A percentile compares a stretch with the other conserved stretches of the same genome.
phyloP scores from a whole-genome alignment of 1,140 invertebrate species.

The Bombus balteatus region DNA sequence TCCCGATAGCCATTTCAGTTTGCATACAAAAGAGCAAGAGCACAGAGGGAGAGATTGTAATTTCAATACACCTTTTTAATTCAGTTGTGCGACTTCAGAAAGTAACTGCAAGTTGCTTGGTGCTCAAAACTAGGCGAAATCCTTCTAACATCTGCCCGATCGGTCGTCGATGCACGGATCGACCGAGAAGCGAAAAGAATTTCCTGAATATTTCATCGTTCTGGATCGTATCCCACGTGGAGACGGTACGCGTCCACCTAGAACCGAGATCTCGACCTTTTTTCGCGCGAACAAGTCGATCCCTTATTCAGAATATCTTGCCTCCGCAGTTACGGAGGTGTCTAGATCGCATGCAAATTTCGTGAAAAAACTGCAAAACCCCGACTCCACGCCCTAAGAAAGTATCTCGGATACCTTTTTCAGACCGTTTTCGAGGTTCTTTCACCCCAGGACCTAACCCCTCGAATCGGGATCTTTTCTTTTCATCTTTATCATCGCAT shows the following conservation, averaged over 20 bases:
- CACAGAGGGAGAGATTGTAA: too few relatives aligned
- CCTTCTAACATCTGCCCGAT: neutral
- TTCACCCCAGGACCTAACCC: neutral
- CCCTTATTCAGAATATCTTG: slow-evolving; percentile 15
- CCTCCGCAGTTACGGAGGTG: neutral
- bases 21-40: neutral
- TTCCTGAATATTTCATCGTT: slow-evolving; percentile 45
- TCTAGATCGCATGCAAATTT: slow-evolving; percentile 29
- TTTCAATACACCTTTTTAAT: too few relatives aligned
- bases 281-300: slow-evolving; percentile 1
- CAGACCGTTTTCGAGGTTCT: neutral
- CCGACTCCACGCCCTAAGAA: neutral
- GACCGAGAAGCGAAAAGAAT: neutral
- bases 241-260: neutral
- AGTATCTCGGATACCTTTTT: slow-evolving; percentile 9
- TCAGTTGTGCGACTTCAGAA: too few relatives aligned
- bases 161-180: neutral
- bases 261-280: neutral
- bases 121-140: too few relatives aligned
- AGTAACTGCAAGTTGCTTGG: too few relatives aligned
- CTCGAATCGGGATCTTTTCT: neutral
- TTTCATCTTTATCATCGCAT: slow-evolving; percentile 20
- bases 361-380: neutral
- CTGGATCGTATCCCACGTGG: neutral
- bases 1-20: neutral